A percentile compares a stretch with the other conserved stretches of the same genome.
These are phyloP conservation scores for Gopherus flavomarginatus DNA, from an alignment of 2,113 vertebrate species.

Conservation along the genomic window DNA sequence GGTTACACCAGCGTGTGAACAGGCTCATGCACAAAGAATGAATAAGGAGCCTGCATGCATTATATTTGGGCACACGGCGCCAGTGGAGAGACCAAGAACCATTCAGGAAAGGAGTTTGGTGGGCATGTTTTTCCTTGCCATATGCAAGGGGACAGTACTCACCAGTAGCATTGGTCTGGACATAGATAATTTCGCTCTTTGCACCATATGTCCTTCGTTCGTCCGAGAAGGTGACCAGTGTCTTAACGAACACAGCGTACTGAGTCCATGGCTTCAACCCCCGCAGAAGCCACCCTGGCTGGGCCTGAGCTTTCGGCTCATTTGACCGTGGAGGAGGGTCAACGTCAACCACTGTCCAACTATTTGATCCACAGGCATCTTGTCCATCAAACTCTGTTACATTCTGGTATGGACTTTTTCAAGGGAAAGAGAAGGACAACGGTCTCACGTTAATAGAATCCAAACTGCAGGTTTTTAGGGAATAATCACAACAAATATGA, in stretches of 20 bases:
- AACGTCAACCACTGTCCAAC: conserved; percentile 95
- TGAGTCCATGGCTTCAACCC: conserved; percentile 95
- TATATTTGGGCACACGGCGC: fast-evolving
- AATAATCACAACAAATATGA: not conserved
- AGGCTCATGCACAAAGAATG: fast-evolving
- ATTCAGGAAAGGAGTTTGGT: fast-evolving
- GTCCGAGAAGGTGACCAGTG: conserved; percentile 92
- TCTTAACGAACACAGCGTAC: conserved; percentile 97
- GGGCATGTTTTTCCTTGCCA: not conserved
- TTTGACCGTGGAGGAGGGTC: conserved; percentile 86
- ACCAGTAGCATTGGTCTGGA: conserved; percentile 93
- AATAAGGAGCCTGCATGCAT: fast-evolving
- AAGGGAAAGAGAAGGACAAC: not conserved
- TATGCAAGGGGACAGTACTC: conserved; percentile 59
- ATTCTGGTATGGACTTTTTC: conserved; percentile 88
- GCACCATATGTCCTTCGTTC: conserved; percentile 92
- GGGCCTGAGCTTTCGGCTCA: conserved; percentile 79
- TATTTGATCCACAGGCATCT: conserved; percentile 96
- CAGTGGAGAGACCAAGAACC: fast-evolving
- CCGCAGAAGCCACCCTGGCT: conserved; percentile 88
- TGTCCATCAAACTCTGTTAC: conserved; percentile 98
- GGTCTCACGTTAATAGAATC: not conserved
- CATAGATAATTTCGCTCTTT: conserved; percentile 97
- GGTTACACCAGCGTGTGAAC: fast-evolving
- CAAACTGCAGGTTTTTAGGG: not conserved